Base-by-base conservation (phyloP, 2,888 invertebrate genomes). In the Oeneis ivallda region DNA sequence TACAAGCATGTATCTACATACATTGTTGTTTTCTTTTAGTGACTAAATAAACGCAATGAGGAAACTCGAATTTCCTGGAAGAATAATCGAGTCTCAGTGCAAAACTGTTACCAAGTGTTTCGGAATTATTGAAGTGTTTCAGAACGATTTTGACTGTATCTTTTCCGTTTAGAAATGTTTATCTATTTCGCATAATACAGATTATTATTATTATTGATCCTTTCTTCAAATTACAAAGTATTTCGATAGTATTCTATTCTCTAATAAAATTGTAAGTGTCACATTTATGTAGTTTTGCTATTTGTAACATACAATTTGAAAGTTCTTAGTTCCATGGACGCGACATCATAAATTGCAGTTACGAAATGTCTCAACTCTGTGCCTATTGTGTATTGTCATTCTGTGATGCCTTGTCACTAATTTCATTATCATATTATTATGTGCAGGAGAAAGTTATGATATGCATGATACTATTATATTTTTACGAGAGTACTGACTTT, bases 371-470 rank as follows among this genome's bases (percentile, higher is more conserved):
- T 77, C 76, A 78, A 71, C 73, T 70, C 64, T 67, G 70, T 66
- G 65, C 66, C 83, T 76, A 89, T 89, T 89, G 87, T 89, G 81
- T 79, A 83, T 84, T 86, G 84, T 85, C 26, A 26, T 26, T 26
- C 26, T 26, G 73, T 72, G 71, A 67, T 63, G 73, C 69, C 67
- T 68, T 78, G 79, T 79, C 84, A 84, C 79, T 82, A 79, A 79
- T 82, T 81, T 79, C 87, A 88, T 89, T 86, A 79, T 83, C 80
- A 82, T 84, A 80, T 82, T 84, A 80, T 82, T 84, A 79, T 80
- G 77, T 65, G 71, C 37, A 63, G 77, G 86, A 82, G 87, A 87
- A 86, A 87, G 87, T 81, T 69, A 70, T 71, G 71, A 74, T 75
- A 73, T 75, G 73, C 37, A 15, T 53, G 53, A 58, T 45, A 58